Evolutionary conservation across 2,797 vertebrate species (phyloP).

Genomic region (Cynopterus sphinx): DNA sequence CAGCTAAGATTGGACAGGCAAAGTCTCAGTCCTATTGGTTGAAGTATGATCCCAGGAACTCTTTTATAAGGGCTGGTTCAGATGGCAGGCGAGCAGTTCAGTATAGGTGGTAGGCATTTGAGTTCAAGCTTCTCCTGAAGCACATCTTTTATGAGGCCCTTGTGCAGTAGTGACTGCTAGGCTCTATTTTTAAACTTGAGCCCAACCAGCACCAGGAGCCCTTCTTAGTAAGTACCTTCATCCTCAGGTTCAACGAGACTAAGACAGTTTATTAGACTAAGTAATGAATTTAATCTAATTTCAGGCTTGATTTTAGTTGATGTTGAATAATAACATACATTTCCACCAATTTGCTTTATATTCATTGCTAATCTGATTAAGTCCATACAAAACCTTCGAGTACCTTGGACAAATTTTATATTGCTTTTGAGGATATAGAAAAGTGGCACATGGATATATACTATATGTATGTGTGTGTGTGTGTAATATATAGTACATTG

Average conservation of each 20-base stretch:
- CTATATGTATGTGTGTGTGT: too few relatives aligned
- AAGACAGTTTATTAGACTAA: neutral
- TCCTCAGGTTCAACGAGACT: neutral
- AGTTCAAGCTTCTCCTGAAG: neutral
- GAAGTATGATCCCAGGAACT: neutral
- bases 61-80: neutral
- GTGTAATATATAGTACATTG: neutral
- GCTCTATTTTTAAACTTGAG: neutral
- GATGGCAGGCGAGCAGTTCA: neutral
- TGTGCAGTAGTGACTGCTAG: neutral
- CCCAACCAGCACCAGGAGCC: neutral
- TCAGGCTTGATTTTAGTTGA: conserved; percentile 25
- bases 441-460: neutral
- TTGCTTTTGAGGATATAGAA: neutral
- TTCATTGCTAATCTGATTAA: neutral
- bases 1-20: neutral
- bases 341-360: conserved; percentile 26
- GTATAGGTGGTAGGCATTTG: neutral
- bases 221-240: neutral
- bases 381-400: conserved; percentile 1
- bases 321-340: neutral
- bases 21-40: neutral
- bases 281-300: neutral
- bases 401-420: conserved; percentile 25
- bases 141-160: neutral